Conservation (phyloP, 2,888 invertebrate genomes). For the Caenorhabditis virilis region DNA sequence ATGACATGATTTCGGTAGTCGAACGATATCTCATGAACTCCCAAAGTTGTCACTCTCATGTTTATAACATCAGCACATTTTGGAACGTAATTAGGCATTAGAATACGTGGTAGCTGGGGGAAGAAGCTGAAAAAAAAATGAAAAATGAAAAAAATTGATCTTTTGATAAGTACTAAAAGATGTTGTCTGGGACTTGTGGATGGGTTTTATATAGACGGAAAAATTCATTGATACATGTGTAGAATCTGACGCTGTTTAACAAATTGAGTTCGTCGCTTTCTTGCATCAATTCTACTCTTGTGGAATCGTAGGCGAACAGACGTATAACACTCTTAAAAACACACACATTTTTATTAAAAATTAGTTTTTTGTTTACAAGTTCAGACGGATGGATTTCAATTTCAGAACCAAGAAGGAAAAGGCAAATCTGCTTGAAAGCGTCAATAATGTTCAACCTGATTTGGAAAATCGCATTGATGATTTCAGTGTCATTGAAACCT, state of each 20-base stretch:
- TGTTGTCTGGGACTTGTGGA: conserved; percentile 37
- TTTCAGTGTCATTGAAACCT: conserved; percentile 39
- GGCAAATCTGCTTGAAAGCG: conserved; percentile 28
- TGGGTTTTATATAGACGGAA: conserved; percentile 13
- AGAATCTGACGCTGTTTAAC: conserved; percentile 20
- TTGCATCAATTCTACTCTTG: conserved; percentile 35
- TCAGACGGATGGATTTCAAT: conserved; percentile 6
- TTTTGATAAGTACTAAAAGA: conserved; percentile 26
- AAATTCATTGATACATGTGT: conserved; percentile 21
- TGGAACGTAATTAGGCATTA: conserved; percentile 25
- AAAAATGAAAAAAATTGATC: not conserved
- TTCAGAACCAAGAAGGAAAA: conserved; percentile 17
- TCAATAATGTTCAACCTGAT: conserved; percentile 37
- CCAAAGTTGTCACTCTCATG: conserved; percentile 35
- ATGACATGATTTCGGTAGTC: conserved; percentile 32
- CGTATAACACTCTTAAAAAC: conserved; percentile 12
- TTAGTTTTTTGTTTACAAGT: conserved; percentile 1
- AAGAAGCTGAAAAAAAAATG: conserved; percentile 30
- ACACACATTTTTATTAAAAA: not conserved
- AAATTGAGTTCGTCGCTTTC: conserved; percentile 31
- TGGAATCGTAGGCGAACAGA: conserved; percentile 24
- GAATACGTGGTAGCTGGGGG: conserved; percentile 27
- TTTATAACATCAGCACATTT: conserved; percentile 35
- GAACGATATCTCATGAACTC: conserved; percentile 45
- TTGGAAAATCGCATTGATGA: conserved; percentile 36